Base-by-base conservation (phyloP, 2,888 invertebrate species). In the Alloscopus bannaensis region DNA sequence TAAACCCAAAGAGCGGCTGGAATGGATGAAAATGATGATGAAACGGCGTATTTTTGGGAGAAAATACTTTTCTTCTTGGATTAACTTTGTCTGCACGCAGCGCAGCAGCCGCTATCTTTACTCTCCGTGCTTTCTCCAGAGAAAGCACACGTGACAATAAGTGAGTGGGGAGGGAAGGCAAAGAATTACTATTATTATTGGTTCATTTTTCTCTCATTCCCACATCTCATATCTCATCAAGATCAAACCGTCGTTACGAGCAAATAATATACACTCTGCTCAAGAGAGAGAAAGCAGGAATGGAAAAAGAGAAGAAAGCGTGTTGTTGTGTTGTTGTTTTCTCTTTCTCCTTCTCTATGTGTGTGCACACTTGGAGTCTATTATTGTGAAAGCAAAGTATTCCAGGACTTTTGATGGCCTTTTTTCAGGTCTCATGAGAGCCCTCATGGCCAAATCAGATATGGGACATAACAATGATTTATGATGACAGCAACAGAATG, bases 381-480 rank as follows among this genome's bases (percentile, higher is more conserved):
- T 47, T 66, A 50, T 66, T 66, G 20, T 36, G 52, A 68, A 36
- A 55, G 42, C 31, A 42, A 64, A 64, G 42, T 24, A 59, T 42
- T 42, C 31, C 59, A 62, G 62, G 50, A 71, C 26, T 71, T 71
- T 60, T 59, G 60, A 50, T 60, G 40, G 60, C 52, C 40, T 72
- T 72, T 55, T 40, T 42, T n/a, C 1, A n/a, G 40, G 55, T 52
- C 62, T 52, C 64, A 52, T 28, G 62, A 60, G 70, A 70, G 62
- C 45, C 42, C 64, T 64, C 64, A n/a, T 52, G 64, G 55, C 28
- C 50, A 52, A 72, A 72, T 72, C 72, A 64, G 72, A 72, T 72
- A 64, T 62, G 55, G 62, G 55, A 72, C 52, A 72, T 64, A 72
- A 72, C 64, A 72, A 64, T 72, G 72, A 72, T 72, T 72, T 72